Percentiles rank a stretch among this genome's conserved stretches.
Evolutionary conservation across 2,113 vertebrate species (phyloP).

Genomic region (Prunella himalayana): DNA sequence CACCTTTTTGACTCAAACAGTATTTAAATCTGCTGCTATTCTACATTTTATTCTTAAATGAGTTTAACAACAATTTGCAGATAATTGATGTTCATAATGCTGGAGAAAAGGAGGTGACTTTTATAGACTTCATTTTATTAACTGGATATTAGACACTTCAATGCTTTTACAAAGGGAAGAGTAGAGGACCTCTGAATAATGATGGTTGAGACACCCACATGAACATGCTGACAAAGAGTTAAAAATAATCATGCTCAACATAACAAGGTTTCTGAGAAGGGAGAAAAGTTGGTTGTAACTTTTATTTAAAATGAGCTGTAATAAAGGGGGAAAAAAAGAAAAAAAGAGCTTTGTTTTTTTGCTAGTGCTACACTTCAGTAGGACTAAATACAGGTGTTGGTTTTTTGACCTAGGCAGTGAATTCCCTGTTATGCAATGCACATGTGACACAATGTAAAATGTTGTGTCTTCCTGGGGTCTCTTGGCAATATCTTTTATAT

Average conservation of each 20-base stretch:
- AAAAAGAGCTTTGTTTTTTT: neutral
- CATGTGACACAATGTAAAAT: neutral
- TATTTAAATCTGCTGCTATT: neutral
- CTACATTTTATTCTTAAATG: neutral
- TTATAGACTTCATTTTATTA: neutral
- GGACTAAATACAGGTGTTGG: neutral
- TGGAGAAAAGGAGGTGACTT: neutral
- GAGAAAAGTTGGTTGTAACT: neutral
- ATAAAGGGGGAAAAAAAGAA: neutral
- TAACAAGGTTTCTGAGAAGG: neutral
- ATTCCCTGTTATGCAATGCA: neutral
- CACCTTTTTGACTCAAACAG: neutral
- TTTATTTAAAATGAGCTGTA: neutral
- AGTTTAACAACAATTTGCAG: neutral
- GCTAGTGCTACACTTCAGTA: neutral
- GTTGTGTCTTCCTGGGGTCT: neutral
- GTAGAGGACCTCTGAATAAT: neutral
- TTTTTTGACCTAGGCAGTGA: neutral
- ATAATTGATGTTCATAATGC: neutral
- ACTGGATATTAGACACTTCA: neutral
- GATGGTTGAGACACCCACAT: neutral
- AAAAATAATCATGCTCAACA: neutral
- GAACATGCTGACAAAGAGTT: neutral
- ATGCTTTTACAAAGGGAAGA: neutral
- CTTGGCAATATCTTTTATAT: neutral